A percentile compares a stretch with the other conserved stretches of the same genome.
phyloP scores from a whole-genome alignment of 2,113 vertebrate genomes.

The Paratilapia polleni region DNA sequence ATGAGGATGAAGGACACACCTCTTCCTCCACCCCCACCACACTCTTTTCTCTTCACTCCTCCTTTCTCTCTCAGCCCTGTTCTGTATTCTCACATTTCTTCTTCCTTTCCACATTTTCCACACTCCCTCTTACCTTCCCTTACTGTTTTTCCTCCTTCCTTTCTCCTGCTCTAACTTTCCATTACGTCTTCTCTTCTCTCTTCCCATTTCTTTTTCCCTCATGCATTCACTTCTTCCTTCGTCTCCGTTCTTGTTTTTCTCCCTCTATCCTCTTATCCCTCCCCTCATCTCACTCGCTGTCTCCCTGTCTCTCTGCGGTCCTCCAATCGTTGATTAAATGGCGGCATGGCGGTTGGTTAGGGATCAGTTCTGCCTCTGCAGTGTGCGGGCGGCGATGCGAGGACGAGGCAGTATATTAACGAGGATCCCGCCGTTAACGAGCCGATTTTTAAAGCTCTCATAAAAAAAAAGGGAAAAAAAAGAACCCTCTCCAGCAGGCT shows the following conservation, averaged over 20 bases:
- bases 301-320: constrained; percentile 5
- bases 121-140: background rate
- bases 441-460: constrained; percentile 42
- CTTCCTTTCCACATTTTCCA: background rate
- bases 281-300: background rate
- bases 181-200: background rate
- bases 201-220: background rate
- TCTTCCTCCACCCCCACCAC: background rate
- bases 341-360: constrained; percentile 17
- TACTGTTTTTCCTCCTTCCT: background rate
- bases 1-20: constrained; percentile 43
- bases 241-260: background rate
- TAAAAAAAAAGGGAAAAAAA: background rate
- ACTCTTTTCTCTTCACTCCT: background rate
- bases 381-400: constrained; percentile 23
- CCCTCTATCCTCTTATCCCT: background rate
- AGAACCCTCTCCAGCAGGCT: constrained; percentile 20
- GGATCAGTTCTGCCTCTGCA: constrained; percentile 37
- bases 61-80: background rate
- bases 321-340: constrained; percentile 50
- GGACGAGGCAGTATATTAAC: constrained; percentile 60
- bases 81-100: background rate
- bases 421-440: constrained; percentile 46
- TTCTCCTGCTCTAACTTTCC: background rate
- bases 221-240: background rate